Conservation (phyloP, 2,113 vertebrate species). For the Astatoreochromis straeleni region DNA sequence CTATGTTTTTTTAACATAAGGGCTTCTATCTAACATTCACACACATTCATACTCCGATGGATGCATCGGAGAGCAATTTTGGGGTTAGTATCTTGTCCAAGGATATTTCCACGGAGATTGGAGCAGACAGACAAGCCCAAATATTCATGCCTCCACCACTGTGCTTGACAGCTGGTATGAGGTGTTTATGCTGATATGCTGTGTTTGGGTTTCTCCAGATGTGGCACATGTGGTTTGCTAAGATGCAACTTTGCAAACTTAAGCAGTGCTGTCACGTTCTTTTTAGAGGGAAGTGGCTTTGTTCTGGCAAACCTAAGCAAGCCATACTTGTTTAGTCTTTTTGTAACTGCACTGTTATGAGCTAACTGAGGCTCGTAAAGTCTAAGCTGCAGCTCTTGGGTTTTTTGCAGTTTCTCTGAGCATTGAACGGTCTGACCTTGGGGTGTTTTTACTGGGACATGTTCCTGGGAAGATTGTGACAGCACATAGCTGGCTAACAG, state of each 20-base stretch:
- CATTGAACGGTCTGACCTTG: background rate
- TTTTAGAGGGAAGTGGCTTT: background rate
- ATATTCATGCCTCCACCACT: background rate
- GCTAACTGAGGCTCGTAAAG: background rate
- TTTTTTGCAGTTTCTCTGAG: background rate
- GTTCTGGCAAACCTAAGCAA: background rate
- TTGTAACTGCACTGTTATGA: background rate
- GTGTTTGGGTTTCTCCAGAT: background rate
- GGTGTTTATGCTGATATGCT: background rate
- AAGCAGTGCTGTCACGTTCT: background rate
- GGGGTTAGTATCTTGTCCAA: background rate
- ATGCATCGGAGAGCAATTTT: background rate
- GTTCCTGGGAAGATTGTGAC: background rate
- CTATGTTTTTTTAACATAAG: background rate
- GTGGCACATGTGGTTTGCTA: background rate
- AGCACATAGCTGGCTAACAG: background rate
- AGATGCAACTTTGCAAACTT: background rate
- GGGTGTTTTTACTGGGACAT: background rate
- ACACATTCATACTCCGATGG: background rate
- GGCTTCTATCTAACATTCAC: background rate
- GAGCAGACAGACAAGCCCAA: background rate
- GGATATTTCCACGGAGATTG: background rate
- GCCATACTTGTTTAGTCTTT: background rate
- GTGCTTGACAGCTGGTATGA: background rate
- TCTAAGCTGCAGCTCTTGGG: background rate